Evolutionary conservation across 2,888 invertebrate species (phyloP), one percentile per base, ranked within the genome.

Genomic region (Tyria jacobaeae): DNA sequence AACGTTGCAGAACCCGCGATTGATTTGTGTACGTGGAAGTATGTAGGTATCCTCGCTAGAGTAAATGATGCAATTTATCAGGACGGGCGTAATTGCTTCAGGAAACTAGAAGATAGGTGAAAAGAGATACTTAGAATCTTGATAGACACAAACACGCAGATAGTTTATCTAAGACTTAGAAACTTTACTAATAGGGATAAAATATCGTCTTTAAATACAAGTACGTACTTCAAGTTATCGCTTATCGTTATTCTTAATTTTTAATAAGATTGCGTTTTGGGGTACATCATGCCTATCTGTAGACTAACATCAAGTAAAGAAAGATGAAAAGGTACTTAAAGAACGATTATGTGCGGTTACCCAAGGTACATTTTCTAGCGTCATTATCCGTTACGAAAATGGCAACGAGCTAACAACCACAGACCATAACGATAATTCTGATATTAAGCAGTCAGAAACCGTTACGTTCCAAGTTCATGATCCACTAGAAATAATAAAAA

Each of bases 401-500:
- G 75, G 70, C n/a, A n/a, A n/a, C n/a, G n/a, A n/a, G n/a, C n/a
- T n/a, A n/a, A n/a, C n/a, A n/a, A n/a, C n/a, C n/a, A n/a, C n/a
- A n/a, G n/a, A n/a, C n/a, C n/a, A n/a, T 72, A 68, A 69, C 64
- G 62, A 63, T 76, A 78, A 76, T 70, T 73, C 75, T 71, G 74
- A 66, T 67, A 71, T 72, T 70, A 66, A 74, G 65, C 69, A 71
- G 62, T 57, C 73, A 73, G 68, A 64, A 72, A 76, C 69, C 65
- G 63, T 71, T 76, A 68, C 71, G 67, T 70, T 61, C 72, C 62
- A 73, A 77, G 75, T 80, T 78, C 76, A 78, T 71, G 76, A 80
- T 78, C 76, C 73, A 79, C 75, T 75, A 77, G 72, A 71, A 78
- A 81, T 80, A 82, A 86, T 84, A 82, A 83, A 72, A 83, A 82